A percentile compares a stretch with the other conserved stretches of the same genome.
phyloP scores from a whole-genome alignment of 2,797 vertebrate genomes.

The Podarcis lilfordi region DNA sequence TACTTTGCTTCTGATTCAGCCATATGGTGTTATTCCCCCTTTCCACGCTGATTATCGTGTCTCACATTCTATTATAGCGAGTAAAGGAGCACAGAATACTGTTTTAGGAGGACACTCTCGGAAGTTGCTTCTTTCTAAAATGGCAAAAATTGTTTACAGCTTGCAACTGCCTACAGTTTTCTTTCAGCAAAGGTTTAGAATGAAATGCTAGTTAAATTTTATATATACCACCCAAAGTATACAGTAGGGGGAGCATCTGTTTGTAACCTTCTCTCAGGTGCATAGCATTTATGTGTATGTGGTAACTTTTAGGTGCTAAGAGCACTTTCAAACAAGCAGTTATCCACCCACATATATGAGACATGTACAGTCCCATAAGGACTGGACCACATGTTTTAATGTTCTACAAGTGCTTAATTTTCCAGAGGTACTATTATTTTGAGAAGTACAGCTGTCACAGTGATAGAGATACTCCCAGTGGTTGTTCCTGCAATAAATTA shows the following conservation, averaged over 20 bases:
- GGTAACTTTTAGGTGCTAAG: neutral
- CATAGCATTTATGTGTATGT: neutral
- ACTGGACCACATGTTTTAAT: neutral
- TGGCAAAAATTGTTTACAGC: neutral
- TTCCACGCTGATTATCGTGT: neutral
- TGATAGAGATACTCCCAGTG: neutral
- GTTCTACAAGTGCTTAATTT: neutral
- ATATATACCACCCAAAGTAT: neutral
- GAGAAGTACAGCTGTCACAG: neutral
- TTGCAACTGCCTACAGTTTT: neutral
- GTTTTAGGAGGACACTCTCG: neutral
- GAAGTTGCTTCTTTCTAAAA: neutral
- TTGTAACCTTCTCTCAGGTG: neutral
- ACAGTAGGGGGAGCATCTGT: neutral
- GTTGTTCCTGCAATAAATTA: too few species aligned
- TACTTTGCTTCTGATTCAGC: neutral
- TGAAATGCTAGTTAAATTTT: neutral
- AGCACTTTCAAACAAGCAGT: neutral
- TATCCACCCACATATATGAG: neutral
- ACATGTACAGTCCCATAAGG: too few species aligned
- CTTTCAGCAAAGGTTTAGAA: neutral
- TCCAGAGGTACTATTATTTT: neutral
- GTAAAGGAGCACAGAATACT: neutral
- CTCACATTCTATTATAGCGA: neutral
- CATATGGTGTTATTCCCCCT: slow-evolving; percentile 12